Evolutionary conservation across 2,113 vertebrate genomes (phyloP).

Genomic region (Abramis brama): DNA sequence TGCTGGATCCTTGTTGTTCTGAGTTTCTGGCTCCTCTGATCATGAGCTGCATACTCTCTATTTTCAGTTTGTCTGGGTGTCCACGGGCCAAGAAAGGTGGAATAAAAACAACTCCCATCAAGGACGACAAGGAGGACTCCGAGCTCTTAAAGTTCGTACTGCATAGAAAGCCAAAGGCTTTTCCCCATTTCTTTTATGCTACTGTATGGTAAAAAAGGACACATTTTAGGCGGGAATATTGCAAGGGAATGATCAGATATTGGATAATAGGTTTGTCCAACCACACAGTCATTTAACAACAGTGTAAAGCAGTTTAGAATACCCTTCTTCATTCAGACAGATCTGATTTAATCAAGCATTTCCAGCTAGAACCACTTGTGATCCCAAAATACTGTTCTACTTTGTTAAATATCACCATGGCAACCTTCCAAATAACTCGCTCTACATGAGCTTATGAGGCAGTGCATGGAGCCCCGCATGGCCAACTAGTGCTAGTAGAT

Average conservation of each 20-base stretch:
- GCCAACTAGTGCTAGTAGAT: neutral
- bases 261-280: constrained; percentile 50
- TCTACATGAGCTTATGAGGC: constrained; percentile 2
- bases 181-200: constrained; percentile 71
- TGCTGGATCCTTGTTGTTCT: constrained; percentile 46
- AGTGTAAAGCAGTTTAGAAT: constrained; percentile 65
- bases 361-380: constrained; percentile 25
- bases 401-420: constrained; percentile 42
- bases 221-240: constrained; percentile 30
- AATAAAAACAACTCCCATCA: constrained; percentile 93
- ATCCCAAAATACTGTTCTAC: constrained; percentile 23
- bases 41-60: constrained; percentile 82
- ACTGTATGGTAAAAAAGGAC: constrained; percentile 68
- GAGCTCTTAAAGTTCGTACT: constrained; percentile 98
- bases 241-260: neutral
- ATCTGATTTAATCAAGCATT: constrained; percentile 26
- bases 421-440: neutral
- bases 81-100: constrained; percentile 99
- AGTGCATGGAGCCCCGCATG: neutral
- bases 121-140: constrained; percentile 98
- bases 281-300: constrained; percentile 64
- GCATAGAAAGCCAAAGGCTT: constrained; percentile 70
- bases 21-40: constrained; percentile 69
- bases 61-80: constrained; percentile 98
- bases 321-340: constrained; percentile 19